phyloP scores from a whole-genome alignment of 37 sponge, comb jelly and placozoan genomes.

The Amphimedon queenslandica region DNA sequence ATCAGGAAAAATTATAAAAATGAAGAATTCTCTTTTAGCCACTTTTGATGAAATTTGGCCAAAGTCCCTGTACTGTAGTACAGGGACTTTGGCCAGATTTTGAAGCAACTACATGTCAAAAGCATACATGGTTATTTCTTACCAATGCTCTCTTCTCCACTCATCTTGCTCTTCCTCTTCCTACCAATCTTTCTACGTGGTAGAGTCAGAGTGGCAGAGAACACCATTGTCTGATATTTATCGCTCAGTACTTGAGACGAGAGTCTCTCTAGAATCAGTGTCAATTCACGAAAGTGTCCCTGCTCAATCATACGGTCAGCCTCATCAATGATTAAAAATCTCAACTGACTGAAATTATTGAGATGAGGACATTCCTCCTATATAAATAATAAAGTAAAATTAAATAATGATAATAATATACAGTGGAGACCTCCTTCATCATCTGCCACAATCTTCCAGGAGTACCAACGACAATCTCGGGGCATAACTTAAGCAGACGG shows the following conservation, averaged over 20 bases:
- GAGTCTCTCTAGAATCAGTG: constrained; percentile 64
- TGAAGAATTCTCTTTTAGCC: too few species aligned
- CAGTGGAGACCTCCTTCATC: constrained; percentile 64
- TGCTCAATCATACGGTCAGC: constrained; percentile 97
- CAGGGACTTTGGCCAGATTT: too few species aligned
- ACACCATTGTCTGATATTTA: constrained; percentile 70
- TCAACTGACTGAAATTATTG: constrained; percentile 25
- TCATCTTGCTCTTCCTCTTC: constrained; percentile 39
- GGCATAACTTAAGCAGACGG: constrained; percentile 67
- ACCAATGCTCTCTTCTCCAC: constrained; percentile 55
- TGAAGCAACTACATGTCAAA: not conserved
- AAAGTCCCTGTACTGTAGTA: too few species aligned
- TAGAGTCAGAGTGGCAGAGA: constrained; percentile 94
- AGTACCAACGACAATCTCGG: constrained; percentile 92
- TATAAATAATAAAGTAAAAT: not conserved
- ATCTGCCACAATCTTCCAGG: constrained; percentile 91
- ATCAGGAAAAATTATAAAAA: too few species aligned
- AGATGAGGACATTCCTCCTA: constrained; percentile 66
- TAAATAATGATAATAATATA: not conserved
- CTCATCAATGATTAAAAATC: constrained; percentile 90
- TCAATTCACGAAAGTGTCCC: constrained; percentile 87
- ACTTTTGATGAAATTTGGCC: too few species aligned
- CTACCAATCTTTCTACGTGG: constrained; percentile 30
- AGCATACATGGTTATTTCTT: constrained; percentile 9
- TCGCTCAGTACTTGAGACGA: constrained; percentile 1